A percentile compares a stretch with the other conserved stretches of the same genome.
Evolutionary conservation across 64 coral and sea anemone species (phyloP).

Genomic region (Porites lutea): DNA sequence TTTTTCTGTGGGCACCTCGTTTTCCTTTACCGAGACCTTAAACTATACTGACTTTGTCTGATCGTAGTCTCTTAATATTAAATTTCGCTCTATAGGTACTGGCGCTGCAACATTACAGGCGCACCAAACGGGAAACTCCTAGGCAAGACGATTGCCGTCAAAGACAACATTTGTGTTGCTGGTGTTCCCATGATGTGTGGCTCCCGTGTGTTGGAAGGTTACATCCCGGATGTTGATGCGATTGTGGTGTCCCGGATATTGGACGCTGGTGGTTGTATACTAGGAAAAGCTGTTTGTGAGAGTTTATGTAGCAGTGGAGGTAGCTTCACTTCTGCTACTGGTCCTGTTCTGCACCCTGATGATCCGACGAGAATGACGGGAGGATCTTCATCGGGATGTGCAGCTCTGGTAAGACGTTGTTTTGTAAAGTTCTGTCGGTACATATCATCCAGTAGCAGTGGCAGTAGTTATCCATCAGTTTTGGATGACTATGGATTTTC

Average conservation of each 20-base stretch:
- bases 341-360: conserved; percentile 51
- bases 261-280: conserved; percentile 59
- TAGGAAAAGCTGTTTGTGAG: conserved; percentile 63
- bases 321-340: conserved; percentile 67
- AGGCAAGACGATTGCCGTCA: conserved; percentile 77
- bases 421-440: background rate
- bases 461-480: too few species aligned
- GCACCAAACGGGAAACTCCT: conserved; percentile 64
- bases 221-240: conserved; percentile 65
- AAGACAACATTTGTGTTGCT: conserved; percentile 78
- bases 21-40: too few species aligned
- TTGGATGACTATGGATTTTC: too few species aligned
- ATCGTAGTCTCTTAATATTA: too few species aligned
- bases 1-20: too few species aligned
- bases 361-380: conserved; percentile 47
- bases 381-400: conserved; percentile 71
- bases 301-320: conserved; percentile 53
- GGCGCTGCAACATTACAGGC: conserved; percentile 60
- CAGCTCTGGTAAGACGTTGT: conserved; percentile 38
- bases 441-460: too few species aligned
- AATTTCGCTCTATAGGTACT: conserved; percentile 6
- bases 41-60: too few species aligned
- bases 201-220: conserved; percentile 60
- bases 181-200: conserved; percentile 91
- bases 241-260: conserved; percentile 71